Evolutionary conservation across 2,113 vertebrate genomes (phyloP).

Genomic region (Chlorodrepanis virens): DNA sequence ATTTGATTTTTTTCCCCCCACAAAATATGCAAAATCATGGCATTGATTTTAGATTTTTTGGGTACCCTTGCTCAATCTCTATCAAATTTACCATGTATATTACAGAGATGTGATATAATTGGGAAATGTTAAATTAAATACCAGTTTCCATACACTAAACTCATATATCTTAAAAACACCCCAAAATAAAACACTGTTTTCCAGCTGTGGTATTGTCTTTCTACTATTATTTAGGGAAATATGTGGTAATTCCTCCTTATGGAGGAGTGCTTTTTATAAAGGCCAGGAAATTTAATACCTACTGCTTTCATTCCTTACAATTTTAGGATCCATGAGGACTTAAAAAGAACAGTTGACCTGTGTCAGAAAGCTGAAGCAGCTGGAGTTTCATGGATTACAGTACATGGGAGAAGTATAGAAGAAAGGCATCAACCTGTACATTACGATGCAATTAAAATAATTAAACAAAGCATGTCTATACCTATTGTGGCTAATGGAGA

Average conservation of each 20-base stretch:
- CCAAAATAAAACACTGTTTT: not conserved
- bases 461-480: conserved; percentile 89
- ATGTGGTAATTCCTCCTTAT: not conserved
- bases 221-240: not conserved
- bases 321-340: conserved; percentile 89
- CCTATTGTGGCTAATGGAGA: conserved; percentile 95
- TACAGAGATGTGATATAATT: not conserved
- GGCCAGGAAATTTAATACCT: not conserved
- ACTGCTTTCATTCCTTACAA: conserved; percentile 14
- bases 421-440: conserved; percentile 96
- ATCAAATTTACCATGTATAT: not conserved
- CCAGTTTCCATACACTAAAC: not conserved
- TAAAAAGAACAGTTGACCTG: conserved; percentile 88
- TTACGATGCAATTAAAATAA: conserved; percentile 90
- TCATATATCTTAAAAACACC: not conserved
- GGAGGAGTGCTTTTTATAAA: not conserved
- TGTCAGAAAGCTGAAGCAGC: conserved; percentile 92
- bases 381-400: conserved; percentile 94
- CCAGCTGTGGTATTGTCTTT: not conserved
- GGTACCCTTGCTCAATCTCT: not conserved
- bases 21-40: not conserved
- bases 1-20: rapidly evolving
- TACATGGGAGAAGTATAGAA: conserved; percentile 88
- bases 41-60: not conserved
- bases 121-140: not conserved